Conservation (phyloP, 1,140 invertebrate genomes). For the Asbolus verrucosus region DNA sequence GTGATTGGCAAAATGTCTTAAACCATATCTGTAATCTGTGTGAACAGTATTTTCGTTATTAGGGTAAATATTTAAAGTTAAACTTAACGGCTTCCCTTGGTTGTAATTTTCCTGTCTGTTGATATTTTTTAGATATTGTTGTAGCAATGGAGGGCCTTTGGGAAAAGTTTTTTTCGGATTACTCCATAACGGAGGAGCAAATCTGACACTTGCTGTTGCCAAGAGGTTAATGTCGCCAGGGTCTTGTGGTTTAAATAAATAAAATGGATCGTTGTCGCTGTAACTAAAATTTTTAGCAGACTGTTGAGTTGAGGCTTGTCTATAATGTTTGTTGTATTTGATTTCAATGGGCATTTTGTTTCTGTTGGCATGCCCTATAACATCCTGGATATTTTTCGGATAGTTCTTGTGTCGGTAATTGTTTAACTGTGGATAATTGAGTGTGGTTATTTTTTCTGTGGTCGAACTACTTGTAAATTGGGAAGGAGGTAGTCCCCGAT, state of each 20-base stretch:
- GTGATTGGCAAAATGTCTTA: slow-evolving; percentile 7
- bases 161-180: slow-evolving; percentile 39
- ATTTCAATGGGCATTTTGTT: slow-evolving; percentile 12
- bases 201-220: slow-evolving; percentile 66
- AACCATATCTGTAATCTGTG: background rate
- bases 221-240: slow-evolving; percentile 69
- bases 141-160: background rate
- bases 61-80: slow-evolving; percentile 54
- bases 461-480: slow-evolving; percentile 48
- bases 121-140: background rate
- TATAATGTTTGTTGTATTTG: slow-evolving; percentile 6
- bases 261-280: slow-evolving; percentile 65
- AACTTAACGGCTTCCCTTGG: slow-evolving; percentile 44
- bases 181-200: slow-evolving; percentile 58
- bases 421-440: slow-evolving; percentile 66
- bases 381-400: slow-evolving; percentile 68
- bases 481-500: slow-evolving; percentile 41
- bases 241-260: slow-evolving; percentile 68
- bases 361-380: slow-evolving; percentile 66
- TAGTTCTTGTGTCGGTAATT: slow-evolving; percentile 65
- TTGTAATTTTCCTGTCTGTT: slow-evolving; percentile 12
- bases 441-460: slow-evolving; percentile 47
- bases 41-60: slow-evolving; percentile 22
- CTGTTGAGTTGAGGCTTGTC: slow-evolving; percentile 1
- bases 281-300: slow-evolving; percentile 24